Base-by-base conservation (phyloP, 2,888 invertebrate genomes). In the Dinocampus coccinellae region DNA sequence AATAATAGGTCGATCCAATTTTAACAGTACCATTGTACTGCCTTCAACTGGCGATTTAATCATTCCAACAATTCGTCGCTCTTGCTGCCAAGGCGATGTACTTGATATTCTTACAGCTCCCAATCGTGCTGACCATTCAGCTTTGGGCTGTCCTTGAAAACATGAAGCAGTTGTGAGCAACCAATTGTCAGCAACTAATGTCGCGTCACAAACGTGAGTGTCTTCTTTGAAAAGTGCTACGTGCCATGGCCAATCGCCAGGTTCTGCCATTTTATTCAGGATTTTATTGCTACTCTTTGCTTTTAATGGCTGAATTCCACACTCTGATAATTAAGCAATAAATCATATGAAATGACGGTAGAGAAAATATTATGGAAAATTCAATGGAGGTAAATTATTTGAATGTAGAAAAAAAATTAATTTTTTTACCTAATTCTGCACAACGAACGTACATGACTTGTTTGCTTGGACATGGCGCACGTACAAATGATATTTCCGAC, bases 171-270 rank as follows among this genome's bases (percentile, higher is more conserved):
- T 95, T 29, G 96, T 96, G 52, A 96, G 89, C 10, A 97, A 91
- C 96, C 97, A 97, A 72, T 93, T 92, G 3, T 92, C 90, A 34
- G 95, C 93, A 57, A 96, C 90, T 47, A 97, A 90, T 0, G 95
- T 94, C 1, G 94, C 96, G 85, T 97, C 97, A 84, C 97, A 97
- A 6, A 95, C 94, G 84, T 97, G 96, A 52, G 93, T 92, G 77
- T 95, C 93, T 82, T 95, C 92, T 80, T 95, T 93, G 81, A 94
- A 92, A 2, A 97, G 89, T 1, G 94, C 93, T 20, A 93, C 94
- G 84, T 95, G 93, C 96, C 97, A 97, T n/a, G 97, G 97, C 96
- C 96, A 96, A 85, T 96, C 95, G 1, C 95, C 96, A 0, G 94
- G 93, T 3, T 90, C 90, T 0, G 95, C 91, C 88, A 94, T 92